A percentile compares a stretch with the other conserved stretches of the same genome.
Evolutionary conservation across 2,888 invertebrate genomes (phyloP).

Genomic region (Lagria hirta): DNA sequence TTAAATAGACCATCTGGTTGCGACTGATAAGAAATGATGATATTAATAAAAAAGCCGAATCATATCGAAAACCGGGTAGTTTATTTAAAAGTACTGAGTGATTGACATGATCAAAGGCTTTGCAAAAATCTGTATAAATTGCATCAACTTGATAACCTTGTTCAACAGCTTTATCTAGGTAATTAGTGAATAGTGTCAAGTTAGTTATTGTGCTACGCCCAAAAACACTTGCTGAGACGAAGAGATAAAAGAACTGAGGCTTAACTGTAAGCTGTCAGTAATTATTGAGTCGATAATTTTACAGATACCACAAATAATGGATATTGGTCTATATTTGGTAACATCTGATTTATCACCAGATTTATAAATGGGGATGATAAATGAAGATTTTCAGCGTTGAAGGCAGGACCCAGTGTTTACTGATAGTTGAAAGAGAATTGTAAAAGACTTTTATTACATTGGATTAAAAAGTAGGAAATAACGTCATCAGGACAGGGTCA

Average conservation of each 20-base stretch:
- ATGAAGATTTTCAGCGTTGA: not conserved
- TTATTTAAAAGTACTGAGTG: too few species aligned
- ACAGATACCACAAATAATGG: not conserved
- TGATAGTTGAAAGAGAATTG: not conserved
- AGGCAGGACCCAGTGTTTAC: not conserved
- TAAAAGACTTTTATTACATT: not conserved
- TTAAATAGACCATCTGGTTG: not conserved
- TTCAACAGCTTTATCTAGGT: not conserved
- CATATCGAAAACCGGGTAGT: not conserved
- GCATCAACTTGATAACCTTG: not conserved
- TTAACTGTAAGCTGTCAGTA: not conserved
- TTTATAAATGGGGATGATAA: too few species aligned
- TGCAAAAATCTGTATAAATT: too few species aligned
- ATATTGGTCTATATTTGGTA: too few species aligned
- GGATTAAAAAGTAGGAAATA: not conserved
- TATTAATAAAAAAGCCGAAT: not conserved
- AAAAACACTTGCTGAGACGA: not conserved
- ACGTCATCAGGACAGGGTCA: not conserved
- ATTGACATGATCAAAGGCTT: too few species aligned
- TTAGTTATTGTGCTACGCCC: not conserved
- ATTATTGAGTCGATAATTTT: not conserved
- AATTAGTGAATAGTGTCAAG: not conserved
- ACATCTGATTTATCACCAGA: too few species aligned
- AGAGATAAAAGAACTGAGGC: not conserved
- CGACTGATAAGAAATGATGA: not conserved